Evolutionary conservation across 2,113 vertebrate species (phyloP).

Genomic region (Origma solitaria): DNA sequence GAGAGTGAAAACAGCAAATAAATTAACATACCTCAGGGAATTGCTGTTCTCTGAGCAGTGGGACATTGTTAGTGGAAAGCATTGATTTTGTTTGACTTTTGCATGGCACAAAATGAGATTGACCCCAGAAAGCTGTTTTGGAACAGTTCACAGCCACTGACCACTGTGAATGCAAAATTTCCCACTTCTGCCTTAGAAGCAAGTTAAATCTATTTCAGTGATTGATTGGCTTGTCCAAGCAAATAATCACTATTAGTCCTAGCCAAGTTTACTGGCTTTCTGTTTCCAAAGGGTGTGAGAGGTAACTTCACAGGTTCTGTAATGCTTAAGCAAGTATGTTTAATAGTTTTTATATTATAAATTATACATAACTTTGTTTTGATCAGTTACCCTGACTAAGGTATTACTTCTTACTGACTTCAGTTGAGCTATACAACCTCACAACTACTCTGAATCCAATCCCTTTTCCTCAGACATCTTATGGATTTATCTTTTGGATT

Average conservation of each 20-base stretch:
- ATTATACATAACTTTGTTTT: background rate
- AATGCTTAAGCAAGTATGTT: background rate
- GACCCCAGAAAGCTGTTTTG: background rate
- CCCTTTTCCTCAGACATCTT: background rate
- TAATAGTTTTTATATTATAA: background rate
- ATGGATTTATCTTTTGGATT: background rate
- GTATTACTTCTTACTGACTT: background rate
- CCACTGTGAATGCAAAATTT: constrained; percentile 18
- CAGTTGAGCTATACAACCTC: background rate
- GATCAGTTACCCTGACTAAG: background rate
- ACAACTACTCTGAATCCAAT: background rate
- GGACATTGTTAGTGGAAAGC: background rate
- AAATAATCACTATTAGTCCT: background rate
- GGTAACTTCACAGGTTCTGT: background rate
- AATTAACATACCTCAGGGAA: background rate
- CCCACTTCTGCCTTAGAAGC: background rate
- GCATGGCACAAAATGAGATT: background rate
- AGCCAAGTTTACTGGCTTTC: background rate
- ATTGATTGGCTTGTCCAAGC: background rate
- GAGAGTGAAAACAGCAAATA: background rate
- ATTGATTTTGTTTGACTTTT: constrained; percentile 3
- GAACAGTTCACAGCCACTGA: background rate
- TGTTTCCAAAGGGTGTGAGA: background rate
- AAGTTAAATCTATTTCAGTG: background rate
- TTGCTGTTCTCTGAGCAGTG: background rate